Base-by-base conservation (phyloP, 2,113 vertebrate species). In the Taxidea taxus region DNA sequence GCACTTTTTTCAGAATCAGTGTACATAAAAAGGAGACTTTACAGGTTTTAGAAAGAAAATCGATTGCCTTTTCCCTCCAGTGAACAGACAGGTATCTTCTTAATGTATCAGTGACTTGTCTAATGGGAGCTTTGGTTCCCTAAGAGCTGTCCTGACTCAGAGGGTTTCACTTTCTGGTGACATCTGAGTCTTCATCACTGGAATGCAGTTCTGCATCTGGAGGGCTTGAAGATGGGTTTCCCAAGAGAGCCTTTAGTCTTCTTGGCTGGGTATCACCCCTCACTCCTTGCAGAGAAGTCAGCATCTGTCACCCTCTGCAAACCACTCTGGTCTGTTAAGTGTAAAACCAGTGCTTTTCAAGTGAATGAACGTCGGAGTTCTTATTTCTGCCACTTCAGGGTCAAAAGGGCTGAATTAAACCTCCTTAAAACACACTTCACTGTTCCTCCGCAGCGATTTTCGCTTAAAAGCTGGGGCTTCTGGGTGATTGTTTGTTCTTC, bases 131-230 rank as follows among this genome's bases (percentile, higher is more conserved):
- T 54, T 34, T 39, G 11, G 20, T 27, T 18, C 90, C 96, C 93
- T 51, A 60, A 75, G 92, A 75, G 39, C 44, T 90, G 29, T 84
- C 77, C 75, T 20, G 44, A 47, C 96, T 81, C 25, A 64, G 47
- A 49, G 47, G 51, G 64, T 54, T 74, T 74, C 29, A 97, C 96
- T 98, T 98, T 97, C 96, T 91, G 15, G 80, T 90, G 98, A 97
- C 97, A 92, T 58, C 58, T 20, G 87, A 93, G 88, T 60, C 51
- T 78, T 96, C 85, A 77, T 95, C 98, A 88, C 68, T 87, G 95
- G 95, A 95, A 96, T 80, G 29, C 88, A 97, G 90, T 51, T 93
- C 34, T 94, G 81, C 82, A 97, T 94, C 97, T 97, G 97, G 95
- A 93, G 37, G 70, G 93, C 97, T 95, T 97, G 70, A 92, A 91